Evolutionary conservation across 1,140 invertebrate species (phyloP), one percentile per base, ranked within the genome.

Genomic region (Sitophilus oryzae): DNA sequence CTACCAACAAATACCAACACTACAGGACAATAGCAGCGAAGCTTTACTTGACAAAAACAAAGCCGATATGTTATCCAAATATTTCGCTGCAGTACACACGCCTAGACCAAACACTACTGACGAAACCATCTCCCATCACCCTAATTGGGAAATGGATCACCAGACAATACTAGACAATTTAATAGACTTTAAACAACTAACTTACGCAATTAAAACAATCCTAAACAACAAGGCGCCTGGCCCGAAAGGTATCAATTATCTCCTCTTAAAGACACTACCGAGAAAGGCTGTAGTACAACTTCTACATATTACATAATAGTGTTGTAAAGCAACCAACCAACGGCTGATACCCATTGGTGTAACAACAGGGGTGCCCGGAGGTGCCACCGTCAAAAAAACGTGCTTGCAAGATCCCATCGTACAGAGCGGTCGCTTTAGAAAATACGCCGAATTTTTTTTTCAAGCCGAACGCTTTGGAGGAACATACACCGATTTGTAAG

Each of bases 191-290:
- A 38, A 35, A 11, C 11, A 37, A 37, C 3, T 52, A 21, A 14
- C 15, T 14, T 14, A 5, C 3, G 2, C 22, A 8, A 38, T 56
- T 6, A 34, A 34, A 35, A 46, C 9, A 11, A 36, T 56, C 11
- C 44, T 16, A 1, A 21, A 49, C 9, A 61, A 60, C 21, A 70
- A 68, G 62, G 62, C 66, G 1, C 64, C 69, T 9, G 70, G 71
- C 0, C 37, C 40, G 4, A 70, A 73, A 23, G 16, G 19, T 0
- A 70, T 73, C 3, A 43, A 62, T 15, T 67, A 68, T 25, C 58
- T 66, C 35, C 20, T 66, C 1, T 23, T 74, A 0, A 72, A 70
- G 60, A 62, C 70, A 10, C 38, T 74, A 4, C 55, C 62, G n/a
- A 57, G 46, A 6, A 70, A 66, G 56, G 59, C 59, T 8, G 23